A percentile compares a stretch with the other conserved stretches of the same genome.
These are phyloP conservation scores for Spilarctia lutea DNA, from an alignment of 2,888 invertebrate genomes.

Conservation along the genomic window DNA sequence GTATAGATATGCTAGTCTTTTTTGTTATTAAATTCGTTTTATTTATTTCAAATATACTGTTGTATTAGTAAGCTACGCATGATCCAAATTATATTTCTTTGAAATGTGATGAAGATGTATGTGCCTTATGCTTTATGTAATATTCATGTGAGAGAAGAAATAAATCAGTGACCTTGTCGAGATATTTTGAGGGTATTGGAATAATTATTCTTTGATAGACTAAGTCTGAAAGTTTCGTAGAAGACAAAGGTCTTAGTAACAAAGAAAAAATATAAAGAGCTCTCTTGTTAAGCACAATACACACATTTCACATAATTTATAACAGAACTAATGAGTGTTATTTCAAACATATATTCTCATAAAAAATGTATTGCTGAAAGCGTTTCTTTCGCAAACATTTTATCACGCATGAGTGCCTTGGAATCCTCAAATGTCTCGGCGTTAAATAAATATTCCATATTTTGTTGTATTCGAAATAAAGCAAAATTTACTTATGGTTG, in stretches of 20 bases:
- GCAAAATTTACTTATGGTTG: constrained; percentile 27
- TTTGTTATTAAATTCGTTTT: not conserved
- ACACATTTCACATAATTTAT: constrained; percentile 31
- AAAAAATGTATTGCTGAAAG: constrained; percentile 18
- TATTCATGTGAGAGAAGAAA: not conserved
- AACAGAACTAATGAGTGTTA: constrained; percentile 42
- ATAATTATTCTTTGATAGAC: not conserved
- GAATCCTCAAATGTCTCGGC: constrained; percentile 34
- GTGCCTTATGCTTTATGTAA: not conserved
- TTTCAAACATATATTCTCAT: constrained; percentile 29
- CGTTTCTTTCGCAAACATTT: constrained; percentile 36
- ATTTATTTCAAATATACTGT: not conserved
- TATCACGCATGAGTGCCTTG: constrained; percentile 32
- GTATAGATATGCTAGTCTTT: not conserved
- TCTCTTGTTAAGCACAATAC: constrained; percentile 22
- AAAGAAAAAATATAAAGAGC: constrained; percentile 16
- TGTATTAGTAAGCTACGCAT: not conserved
- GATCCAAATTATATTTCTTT: not conserved
- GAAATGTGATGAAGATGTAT: not conserved
- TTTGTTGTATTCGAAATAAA: constrained; percentile 29
- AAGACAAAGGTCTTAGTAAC: not conserved
- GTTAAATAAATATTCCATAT: constrained; percentile 25
- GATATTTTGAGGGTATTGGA: not conserved
- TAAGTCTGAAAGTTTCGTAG: not conserved
- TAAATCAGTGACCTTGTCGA: not conserved